Percentiles rank a stretch among this genome's conserved stretches.
phyloP scores from a whole-genome alignment of 2,797 vertebrate genomes.

The Molossus alvarezi region DNA sequence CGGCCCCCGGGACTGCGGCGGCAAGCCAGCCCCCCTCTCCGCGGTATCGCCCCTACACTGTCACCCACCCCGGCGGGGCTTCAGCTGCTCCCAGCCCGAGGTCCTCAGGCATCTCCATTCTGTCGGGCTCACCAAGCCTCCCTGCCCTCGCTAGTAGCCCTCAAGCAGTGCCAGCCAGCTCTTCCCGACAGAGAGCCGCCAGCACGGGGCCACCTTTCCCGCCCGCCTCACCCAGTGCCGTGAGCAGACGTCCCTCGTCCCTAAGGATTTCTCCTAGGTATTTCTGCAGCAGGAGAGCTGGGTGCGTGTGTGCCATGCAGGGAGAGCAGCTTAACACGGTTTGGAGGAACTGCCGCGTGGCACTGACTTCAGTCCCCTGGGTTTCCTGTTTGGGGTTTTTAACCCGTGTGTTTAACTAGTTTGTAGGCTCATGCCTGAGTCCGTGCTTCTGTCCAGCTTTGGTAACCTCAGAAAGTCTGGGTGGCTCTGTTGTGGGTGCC shows the following conservation, averaged over 20 bases:
- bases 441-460: slow-evolving; percentile 10
- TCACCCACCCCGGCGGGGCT: slow-evolving; percentile 91
- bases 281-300: slow-evolving; percentile 81
- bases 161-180: slow-evolving; percentile 85
- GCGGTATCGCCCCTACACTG: slow-evolving; percentile 95
- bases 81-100: slow-evolving; percentile 88
- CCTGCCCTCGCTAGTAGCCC: slow-evolving; percentile 86
- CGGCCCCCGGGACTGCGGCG: slow-evolving; percentile 88
- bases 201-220: slow-evolving; percentile 88
- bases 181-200: slow-evolving; percentile 90
- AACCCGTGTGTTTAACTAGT: slow-evolving; percentile 80
- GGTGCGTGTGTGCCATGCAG: slow-evolving; percentile 85
- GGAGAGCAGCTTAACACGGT: slow-evolving; percentile 65
- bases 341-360: slow-evolving; percentile 65
- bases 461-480: not conserved
- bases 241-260: slow-evolving; percentile 91
- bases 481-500: not conserved
- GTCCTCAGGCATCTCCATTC: slow-evolving; percentile 88
- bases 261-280: slow-evolving; percentile 97
- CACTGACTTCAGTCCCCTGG: slow-evolving; percentile 81
- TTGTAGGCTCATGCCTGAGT: not conserved
- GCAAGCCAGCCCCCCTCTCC: slow-evolving; percentile 93
- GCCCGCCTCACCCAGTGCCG: slow-evolving; percentile 91
- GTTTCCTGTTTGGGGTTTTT: slow-evolving; percentile 71
- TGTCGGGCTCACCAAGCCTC: slow-evolving; percentile 86